phyloP scores from a whole-genome alignment of 2,113 vertebrate genomes.

The Galbula dea region DNA sequence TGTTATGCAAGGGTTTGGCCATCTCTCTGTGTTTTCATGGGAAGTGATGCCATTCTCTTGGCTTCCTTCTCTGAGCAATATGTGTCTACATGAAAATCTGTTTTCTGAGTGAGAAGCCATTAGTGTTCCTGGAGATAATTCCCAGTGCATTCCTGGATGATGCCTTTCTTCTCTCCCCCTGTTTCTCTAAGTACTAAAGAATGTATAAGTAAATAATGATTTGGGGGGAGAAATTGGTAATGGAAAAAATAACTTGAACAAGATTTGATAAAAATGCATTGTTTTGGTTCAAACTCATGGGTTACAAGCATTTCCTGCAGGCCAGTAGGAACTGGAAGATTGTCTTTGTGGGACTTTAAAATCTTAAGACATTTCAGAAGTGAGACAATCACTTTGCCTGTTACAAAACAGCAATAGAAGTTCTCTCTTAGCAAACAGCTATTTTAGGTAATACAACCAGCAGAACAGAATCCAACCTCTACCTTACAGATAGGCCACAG shows the following conservation, averaged over 20 bases:
- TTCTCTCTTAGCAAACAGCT: neutral
- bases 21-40: neutral
- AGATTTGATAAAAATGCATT: slow-evolving; percentile 5
- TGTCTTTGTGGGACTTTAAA: slow-evolving; percentile 7
- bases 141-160: neutral
- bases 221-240: neutral
- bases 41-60: neutral
- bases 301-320: slow-evolving; percentile 40
- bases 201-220: slow-evolving; percentile 42
- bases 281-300: slow-evolving; percentile 16
- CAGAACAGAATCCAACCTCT: neutral
- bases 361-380: slow-evolving; percentile 10
- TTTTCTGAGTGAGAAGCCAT: neutral
- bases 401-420: neutral
- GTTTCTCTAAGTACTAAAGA: slow-evolving; percentile 53
- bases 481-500: neutral
- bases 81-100: neutral
- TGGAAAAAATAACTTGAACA: slow-evolving; percentile 42
- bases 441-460: neutral
- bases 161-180: neutral
- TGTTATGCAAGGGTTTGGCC: neutral
- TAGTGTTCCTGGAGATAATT: neutral
- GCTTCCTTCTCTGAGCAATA: neutral
- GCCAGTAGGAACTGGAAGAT: slow-evolving; percentile 25
- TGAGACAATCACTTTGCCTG: neutral